Evolutionary conservation across 2,888 invertebrate genomes (phyloP).

Genomic region (Tridacna crocea): DNA sequence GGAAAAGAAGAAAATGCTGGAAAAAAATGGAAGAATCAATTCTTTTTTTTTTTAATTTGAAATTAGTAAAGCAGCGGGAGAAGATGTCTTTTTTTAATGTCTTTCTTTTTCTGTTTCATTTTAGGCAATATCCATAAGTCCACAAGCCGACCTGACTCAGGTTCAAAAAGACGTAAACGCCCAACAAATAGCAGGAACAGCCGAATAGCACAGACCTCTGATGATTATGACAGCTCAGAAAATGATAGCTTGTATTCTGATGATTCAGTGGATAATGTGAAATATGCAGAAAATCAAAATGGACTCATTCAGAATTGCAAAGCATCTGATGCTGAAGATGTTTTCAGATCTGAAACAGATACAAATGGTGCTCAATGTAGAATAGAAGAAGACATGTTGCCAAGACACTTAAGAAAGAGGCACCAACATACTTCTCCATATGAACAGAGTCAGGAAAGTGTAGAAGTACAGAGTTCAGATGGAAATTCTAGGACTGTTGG

Average conservation of each 20-base stretch:
- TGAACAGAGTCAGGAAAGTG: conserved; percentile 24
- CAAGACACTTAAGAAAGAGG: conserved; percentile 31
- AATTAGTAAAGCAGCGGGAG: no score
- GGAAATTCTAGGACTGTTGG: conserved; percentile 57
- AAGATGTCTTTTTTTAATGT: neutral
- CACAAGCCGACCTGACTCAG: conserved; percentile 75
- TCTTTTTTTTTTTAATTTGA: no score
- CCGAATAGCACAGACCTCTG: conserved; percentile 66
- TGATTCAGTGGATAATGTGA: conserved; percentile 61
- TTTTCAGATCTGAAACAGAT: conserved; percentile 1
- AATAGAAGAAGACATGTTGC: conserved; percentile 42
- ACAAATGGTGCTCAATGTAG: conserved; percentile 13
- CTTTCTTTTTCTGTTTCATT: conserved; percentile 40
- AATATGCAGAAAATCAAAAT: neutral
- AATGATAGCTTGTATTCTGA: conserved; percentile 77
- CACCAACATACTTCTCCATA: conserved; percentile 27
- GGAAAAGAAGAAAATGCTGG: no score
- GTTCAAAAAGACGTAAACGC: conserved; percentile 69
- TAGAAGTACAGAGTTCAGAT: conserved; percentile 32
- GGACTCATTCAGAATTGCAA: neutral
- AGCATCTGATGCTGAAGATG: neutral
- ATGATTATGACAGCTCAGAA: conserved; percentile 77
- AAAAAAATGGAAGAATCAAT: no score
- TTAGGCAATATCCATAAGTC: conserved; percentile 68
- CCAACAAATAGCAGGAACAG: conserved; percentile 60